Conservation (phyloP, 2,113 vertebrate genomes). For the Triplophysa tibetana region DNA sequence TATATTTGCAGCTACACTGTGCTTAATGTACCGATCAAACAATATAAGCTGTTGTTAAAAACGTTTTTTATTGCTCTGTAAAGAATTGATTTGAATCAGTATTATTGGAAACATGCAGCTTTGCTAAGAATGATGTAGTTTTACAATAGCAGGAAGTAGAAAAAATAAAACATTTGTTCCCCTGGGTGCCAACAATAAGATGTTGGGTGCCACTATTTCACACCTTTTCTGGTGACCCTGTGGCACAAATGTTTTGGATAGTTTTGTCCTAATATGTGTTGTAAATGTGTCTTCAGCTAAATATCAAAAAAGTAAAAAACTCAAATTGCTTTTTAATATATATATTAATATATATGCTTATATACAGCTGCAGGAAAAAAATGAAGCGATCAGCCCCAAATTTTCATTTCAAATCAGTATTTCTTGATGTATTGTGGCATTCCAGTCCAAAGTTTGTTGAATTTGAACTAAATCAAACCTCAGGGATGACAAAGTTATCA, state of each 20-base stretch:
- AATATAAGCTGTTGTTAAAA: not conserved
- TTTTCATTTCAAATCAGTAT: too few relatives aligned
- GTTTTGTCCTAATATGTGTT: constrained; percentile 56
- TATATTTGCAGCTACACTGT: not conserved
- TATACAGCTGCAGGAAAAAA: too few relatives aligned
- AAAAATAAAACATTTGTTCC: constrained; percentile 58
- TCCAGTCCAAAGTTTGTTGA: too few relatives aligned
- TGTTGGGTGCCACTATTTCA: not conserved
- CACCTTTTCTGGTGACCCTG: constrained; percentile 7
- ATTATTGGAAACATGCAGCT: constrained; percentile 66
- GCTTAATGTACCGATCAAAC: not conserved
- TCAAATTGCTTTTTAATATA: not conserved
- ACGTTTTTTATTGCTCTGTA: not conserved
- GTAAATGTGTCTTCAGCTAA: constrained; percentile 79
- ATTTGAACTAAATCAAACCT: too few relatives aligned
- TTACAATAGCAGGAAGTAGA: constrained; percentile 57
- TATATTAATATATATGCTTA: constrained; percentile 3
- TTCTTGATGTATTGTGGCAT: too few relatives aligned
- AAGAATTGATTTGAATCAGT: not conserved
- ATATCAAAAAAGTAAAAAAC: constrained; percentile 19
- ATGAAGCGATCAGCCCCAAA: too few relatives aligned
- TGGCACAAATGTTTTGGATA: constrained; percentile 62
- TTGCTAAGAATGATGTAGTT: constrained; percentile 58
- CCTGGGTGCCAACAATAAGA: not conserved
- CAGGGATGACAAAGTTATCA: too few relatives aligned